Evolutionary conservation across 2,888 invertebrate genomes (phyloP).

Genomic region (Nephrotoma flavescens): DNA sequence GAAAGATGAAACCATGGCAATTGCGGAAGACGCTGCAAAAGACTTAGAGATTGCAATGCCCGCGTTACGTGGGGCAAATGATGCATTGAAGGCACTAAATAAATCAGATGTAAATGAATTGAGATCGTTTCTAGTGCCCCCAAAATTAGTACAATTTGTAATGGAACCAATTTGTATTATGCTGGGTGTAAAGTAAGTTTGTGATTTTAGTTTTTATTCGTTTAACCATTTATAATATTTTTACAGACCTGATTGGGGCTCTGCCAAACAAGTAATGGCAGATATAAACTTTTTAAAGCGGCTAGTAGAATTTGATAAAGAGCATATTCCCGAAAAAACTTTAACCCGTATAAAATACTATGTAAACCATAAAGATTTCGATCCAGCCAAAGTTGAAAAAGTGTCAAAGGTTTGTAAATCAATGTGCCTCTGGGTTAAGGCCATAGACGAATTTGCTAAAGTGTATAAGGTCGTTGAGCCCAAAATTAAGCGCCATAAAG

Average conservation of each 20-base stretch:
- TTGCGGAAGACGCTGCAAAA: constrained; percentile 78
- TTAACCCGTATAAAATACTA: constrained; percentile 70
- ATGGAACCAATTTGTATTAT: constrained; percentile 87
- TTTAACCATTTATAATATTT: not conserved
- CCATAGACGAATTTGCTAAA: constrained; percentile 78
- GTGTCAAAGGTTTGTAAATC: constrained; percentile 80
- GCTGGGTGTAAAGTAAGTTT: constrained; percentile 58
- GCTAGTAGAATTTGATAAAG: constrained; percentile 73
- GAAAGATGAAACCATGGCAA: constrained; percentile 66
- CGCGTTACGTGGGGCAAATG: constrained; percentile 68
- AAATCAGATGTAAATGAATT: constrained; percentile 85
- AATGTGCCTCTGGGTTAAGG: constrained; percentile 85
- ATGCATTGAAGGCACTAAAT: constrained; percentile 69
- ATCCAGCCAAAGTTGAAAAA: constrained; percentile 68
- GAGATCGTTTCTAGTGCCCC: constrained; percentile 78
- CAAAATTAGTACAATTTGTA: constrained; percentile 70
- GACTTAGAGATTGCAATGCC: constrained; percentile 80
- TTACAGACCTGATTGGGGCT: constrained; percentile 68
- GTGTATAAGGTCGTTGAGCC: constrained; percentile 79
- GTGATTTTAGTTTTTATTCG: not conserved
- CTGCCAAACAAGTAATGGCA: constrained; percentile 64
- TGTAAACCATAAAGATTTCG: constrained; percentile 72
- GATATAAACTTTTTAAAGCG: constrained; percentile 72
- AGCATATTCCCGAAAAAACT: constrained; percentile 61
- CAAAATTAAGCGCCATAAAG: constrained; percentile 62